phyloP scores from a whole-genome alignment of 2,888 invertebrate species.

The Resseliella maxima region DNA sequence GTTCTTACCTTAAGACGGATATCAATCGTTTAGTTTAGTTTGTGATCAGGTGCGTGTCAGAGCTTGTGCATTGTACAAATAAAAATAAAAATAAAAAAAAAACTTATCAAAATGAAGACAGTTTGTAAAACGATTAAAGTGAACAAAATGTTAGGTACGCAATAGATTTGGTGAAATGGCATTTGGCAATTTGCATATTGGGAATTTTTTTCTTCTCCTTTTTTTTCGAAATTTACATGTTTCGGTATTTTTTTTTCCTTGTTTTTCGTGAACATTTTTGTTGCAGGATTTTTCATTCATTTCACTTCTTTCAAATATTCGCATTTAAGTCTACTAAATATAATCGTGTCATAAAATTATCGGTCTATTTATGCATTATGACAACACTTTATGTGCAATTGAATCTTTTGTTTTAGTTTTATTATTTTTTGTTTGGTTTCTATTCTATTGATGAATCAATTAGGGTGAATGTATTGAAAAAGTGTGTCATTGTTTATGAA shows the following conservation, averaged over 20 bases:
- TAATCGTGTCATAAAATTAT: background rate
- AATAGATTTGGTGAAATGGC: background rate
- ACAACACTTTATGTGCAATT: background rate
- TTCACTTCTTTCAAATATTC: no score
- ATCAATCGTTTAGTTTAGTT: constrained; percentile 42
- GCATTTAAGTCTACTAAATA: background rate
- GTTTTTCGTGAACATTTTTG: no score
- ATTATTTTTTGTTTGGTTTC: background rate
- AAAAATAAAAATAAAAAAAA: background rate
- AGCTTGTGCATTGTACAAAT: background rate
- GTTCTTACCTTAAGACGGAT: background rate
- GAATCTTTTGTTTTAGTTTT: background rate
- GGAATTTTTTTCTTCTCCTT: constrained; percentile 24
- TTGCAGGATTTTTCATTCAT: no score
- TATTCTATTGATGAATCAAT: background rate
- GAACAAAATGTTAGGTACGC: background rate
- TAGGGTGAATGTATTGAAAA: background rate
- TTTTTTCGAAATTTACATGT: no score
- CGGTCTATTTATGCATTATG: background rate
- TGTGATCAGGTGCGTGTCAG: constrained; percentile 42
- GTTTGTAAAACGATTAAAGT: background rate
- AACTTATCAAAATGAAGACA: background rate
- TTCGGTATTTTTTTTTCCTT: background rate
- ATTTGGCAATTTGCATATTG: background rate
- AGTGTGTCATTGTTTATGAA: no score